Base-by-base conservation (phyloP, 2,797 vertebrate genomes). In the Acanthurus tractus region DNA sequence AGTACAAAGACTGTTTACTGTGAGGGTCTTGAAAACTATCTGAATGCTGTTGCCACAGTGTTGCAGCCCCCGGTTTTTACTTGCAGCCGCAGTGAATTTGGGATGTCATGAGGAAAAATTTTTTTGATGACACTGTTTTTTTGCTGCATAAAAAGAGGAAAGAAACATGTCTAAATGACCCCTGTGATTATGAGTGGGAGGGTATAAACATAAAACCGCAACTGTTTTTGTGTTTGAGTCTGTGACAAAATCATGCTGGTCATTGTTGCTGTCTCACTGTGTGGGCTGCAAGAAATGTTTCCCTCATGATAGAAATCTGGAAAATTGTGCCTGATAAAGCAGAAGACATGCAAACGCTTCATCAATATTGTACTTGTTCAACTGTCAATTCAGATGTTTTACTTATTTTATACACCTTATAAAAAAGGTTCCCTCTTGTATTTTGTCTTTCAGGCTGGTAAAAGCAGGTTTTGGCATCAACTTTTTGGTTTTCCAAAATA, bases 221-320 rank as follows among this genome's bases (percentile, higher is more conserved):
- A 65, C 61, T 11, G 29, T 78, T 25, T 59, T n/a, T 34, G 59
- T 75, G 66, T 17, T 52, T 20, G 55, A 70, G 66, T 14, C 22
- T 2, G 63, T 42, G 69, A 74, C 63, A 45, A 48, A 36, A 62
- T 67, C 59, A 70, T 68, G 65, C 52, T 29, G 40, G 29, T 66
- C 53, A 62, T 49, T 81, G 82, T 73, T 87, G 49, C 54, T 69
- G 70, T 87, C 50, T 79, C 64, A 17, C 62, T 66, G 25, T 53
- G 57, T 59, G 36, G 66, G 63, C 14, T 62, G 45, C 48, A 61
- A 57, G 61, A 78, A 82, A 74, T 42, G 68, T 63, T 82, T 70
- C 34, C 53, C 7, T 67, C 20, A 61, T 18, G 69, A 38, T 63
- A 14, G 8, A 56, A 70, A n/a, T 63, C 29, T 53, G 56, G 34